Conservation (phyloP, 1,140 invertebrate genomes). For the Grapholita molesta region DNA sequence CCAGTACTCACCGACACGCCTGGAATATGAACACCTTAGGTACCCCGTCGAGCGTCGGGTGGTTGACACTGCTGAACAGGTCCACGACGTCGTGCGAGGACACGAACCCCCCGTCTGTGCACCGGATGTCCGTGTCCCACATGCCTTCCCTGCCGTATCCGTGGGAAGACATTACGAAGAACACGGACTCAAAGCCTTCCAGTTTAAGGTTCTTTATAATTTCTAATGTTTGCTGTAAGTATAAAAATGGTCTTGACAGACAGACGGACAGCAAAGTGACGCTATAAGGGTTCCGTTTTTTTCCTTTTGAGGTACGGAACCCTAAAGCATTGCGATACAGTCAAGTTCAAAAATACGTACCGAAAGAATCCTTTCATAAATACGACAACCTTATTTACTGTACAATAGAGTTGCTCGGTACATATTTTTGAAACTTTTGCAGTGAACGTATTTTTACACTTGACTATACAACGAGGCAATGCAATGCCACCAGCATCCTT, state of each 20-base stretch:
- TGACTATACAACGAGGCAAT: no score
- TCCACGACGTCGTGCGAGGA: constrained; percentile 76
- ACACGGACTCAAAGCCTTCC: constrained; percentile 58
- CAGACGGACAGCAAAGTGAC: no score
- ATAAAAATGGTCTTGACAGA: neutral
- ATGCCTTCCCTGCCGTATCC: constrained; percentile 51
- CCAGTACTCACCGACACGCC: constrained; percentile 80
- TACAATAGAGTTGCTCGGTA: no score
- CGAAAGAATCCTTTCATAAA: no score
- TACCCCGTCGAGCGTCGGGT: constrained; percentile 80
- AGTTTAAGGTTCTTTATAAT: constrained; percentile 36
- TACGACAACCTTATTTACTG: no score
- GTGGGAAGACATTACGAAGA: constrained; percentile 73
- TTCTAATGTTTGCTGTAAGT: constrained; percentile 46
- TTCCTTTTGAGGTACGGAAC: no score
- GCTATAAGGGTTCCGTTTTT: no score
- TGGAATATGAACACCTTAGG: constrained; percentile 91
- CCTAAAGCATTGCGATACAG: no score
- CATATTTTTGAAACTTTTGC: no score
- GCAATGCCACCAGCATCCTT: no score
- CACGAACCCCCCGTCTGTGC: constrained; percentile 69
- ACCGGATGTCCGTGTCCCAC: constrained; percentile 60
- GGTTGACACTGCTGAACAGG: constrained; percentile 81
- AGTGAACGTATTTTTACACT: no score
- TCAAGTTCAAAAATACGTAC: no score